Evolutionary conservation across 2,888 invertebrate genomes (phyloP).

Genomic region (Caenorhabditis drosophilae): DNA sequence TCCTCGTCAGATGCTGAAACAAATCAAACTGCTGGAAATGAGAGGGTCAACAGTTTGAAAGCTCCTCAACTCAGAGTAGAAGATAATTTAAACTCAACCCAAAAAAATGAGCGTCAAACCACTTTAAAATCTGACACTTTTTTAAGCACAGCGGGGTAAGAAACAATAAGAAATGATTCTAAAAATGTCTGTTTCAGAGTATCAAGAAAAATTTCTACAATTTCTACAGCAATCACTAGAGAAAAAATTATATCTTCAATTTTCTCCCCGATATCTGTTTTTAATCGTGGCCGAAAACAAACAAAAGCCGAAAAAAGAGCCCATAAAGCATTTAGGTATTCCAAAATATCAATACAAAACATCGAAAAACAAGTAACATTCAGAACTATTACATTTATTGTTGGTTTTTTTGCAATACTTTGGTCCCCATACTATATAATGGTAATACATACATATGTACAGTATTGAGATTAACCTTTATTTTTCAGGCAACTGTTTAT

Average conservation of each 20-base stretch:
- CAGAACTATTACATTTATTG: conserved; percentile 69
- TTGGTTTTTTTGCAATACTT: conserved; percentile 68
- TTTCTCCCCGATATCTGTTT: conserved; percentile 46
- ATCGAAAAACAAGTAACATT: conserved; percentile 12
- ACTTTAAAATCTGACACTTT: conserved; percentile 39
- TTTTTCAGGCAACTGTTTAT: conserved; percentile 68
- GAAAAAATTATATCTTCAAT: conserved; percentile 54
- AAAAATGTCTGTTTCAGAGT: conserved; percentile 32
- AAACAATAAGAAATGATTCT: conserved; percentile 4
- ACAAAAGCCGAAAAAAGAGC: conserved; percentile 66
- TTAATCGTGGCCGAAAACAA: conserved; percentile 46
- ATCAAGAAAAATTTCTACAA: conserved; percentile 55
- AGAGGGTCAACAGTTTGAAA: conserved; percentile 25
- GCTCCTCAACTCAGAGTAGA: conserved; percentile 31
- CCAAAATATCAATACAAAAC: not conserved
- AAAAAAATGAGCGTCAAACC: conserved; percentile 17
- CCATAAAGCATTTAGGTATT: conserved; percentile 63
- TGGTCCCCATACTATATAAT: conserved; percentile 70
- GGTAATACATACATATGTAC: too few relatives aligned
- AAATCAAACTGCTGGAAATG: conserved; percentile 18
- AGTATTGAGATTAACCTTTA: too few relatives aligned
- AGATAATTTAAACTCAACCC: too few relatives aligned
- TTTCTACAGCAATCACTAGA: conserved; percentile 50
- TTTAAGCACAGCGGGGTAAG: conserved; percentile 40
- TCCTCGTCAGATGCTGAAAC: conserved; percentile 39